Percentiles rank a stretch among this genome's conserved stretches.
Conservation (phyloP, 2,797 vertebrate species). For the Gobio occitaniae region DNA sequence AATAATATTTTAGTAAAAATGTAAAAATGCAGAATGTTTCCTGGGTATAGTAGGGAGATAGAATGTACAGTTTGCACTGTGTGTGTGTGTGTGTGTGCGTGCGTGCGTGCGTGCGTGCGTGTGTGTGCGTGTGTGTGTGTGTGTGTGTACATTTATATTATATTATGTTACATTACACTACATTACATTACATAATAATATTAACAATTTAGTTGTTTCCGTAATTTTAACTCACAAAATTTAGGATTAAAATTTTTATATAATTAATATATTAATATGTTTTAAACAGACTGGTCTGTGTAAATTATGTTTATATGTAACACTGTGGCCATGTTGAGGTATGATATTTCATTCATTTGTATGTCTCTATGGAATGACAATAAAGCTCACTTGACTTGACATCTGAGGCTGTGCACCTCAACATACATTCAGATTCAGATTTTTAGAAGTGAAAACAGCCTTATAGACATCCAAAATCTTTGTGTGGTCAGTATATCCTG, state of each 20-base stretch:
- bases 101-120: too few relatives aligned
- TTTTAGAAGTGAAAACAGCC: neutral
- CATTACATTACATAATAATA: neutral
- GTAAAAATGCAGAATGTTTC: too few relatives aligned
- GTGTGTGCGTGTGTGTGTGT: too few relatives aligned
- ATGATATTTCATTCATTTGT: neutral
- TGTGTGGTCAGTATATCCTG: slow-evolving; percentile 2
- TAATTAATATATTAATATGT: neutral
- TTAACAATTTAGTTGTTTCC: neutral
- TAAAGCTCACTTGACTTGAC: neutral
- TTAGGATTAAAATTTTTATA: neutral
- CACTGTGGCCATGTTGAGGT: neutral
- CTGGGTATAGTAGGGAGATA: too few relatives aligned
- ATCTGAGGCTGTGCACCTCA: neutral
- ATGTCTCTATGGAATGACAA: neutral
- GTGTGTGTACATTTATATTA: too few relatives aligned
- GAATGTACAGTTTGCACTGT: too few relatives aligned
- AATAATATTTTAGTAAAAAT: too few relatives aligned
- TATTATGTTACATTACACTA: neutral
- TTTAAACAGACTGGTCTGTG: neutral
- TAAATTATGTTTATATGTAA: neutral
- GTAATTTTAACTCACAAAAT: neutral
- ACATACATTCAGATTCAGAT: neutral
- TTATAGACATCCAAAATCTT: neutral
- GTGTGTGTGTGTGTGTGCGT: too few relatives aligned